Evolutionary conservation across 2,888 invertebrate genomes (phyloP).

Genomic region (Drosophila mercatorum): DNA sequence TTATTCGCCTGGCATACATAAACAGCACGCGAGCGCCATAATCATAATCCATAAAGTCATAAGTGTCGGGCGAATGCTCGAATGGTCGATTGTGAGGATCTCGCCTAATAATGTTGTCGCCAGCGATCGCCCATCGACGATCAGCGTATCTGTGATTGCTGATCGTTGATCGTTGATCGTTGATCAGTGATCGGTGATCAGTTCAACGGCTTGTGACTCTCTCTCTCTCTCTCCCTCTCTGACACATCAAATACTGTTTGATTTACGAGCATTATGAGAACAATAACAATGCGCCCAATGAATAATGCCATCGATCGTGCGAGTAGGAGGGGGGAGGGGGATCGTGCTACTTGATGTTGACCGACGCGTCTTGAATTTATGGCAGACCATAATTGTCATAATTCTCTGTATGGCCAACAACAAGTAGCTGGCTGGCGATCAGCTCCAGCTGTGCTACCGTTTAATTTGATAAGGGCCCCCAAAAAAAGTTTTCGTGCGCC

Average conservation of each 20-base stretch:
- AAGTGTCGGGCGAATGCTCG: constrained; percentile 62
- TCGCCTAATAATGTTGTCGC: constrained; percentile 77
- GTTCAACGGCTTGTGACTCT: constrained; percentile 75
- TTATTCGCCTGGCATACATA: constrained; percentile 74
- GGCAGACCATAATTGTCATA: constrained; percentile 83
- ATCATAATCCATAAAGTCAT: constrained; percentile 74
- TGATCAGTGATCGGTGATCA: constrained; percentile 50
- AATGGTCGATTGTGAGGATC: constrained; percentile 69
- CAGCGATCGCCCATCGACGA: constrained; percentile 23
- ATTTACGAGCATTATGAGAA: constrained; percentile 68
- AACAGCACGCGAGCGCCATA: constrained; percentile 78
- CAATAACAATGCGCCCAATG: constrained; percentile 64
- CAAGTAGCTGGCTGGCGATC: constrained; percentile 60
- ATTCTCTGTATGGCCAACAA: constrained; percentile 74
- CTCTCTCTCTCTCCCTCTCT: constrained; percentile 58
- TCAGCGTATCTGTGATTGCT: constrained; percentile 23
- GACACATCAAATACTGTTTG: constrained; percentile 68
- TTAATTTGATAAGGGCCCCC: constrained; percentile 75
- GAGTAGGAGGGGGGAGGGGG: constrained; percentile 6
- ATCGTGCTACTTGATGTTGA: constrained; percentile 62
- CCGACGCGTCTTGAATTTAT: constrained; percentile 72
- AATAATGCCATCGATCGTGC: constrained; percentile 60
- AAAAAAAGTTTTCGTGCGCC: constrained; percentile 41
- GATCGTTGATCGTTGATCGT: constrained; percentile 25
- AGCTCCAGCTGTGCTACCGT: constrained; percentile 79